Percentiles rank a stretch among this genome's conserved stretches.
phyloP scores from a whole-genome alignment of 92 coral and sea anemone genomes.

The Palythoa grandis region DNA sequence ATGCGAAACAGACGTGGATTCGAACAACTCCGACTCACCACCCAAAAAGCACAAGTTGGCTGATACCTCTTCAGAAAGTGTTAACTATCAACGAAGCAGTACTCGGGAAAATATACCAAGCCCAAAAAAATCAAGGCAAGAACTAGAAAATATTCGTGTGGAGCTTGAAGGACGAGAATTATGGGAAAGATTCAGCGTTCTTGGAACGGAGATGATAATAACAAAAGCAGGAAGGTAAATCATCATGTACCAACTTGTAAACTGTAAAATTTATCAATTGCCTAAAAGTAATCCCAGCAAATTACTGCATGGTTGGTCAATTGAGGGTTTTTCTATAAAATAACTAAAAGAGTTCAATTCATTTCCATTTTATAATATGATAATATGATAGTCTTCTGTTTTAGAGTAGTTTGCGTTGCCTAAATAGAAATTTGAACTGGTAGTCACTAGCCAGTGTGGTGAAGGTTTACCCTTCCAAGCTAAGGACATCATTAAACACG shows the following conservation, averaged over 20 bases:
- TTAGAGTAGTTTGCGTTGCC: neutral
- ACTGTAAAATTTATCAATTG: neutral
- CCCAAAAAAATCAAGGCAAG: constrained; percentile 26
- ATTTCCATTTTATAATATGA: neutral
- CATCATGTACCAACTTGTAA: neutral
- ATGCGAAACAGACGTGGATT: constrained; percentile 19
- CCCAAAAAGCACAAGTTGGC: constrained; percentile 19
- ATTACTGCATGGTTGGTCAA: neutral
- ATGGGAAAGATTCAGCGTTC: constrained; percentile 91
- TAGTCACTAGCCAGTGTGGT: neutral
- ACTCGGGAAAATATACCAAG: constrained; percentile 23
- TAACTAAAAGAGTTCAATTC: neutral
- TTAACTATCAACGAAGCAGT: constrained; percentile 9
- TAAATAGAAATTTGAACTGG: neutral
- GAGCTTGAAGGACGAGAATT: constrained; percentile 88
- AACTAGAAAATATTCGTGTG: constrained; percentile 68
- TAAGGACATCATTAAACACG: too few species aligned
- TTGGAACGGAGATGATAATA: constrained; percentile 98
- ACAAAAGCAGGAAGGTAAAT: constrained; percentile 98
- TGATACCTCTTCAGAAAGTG: neutral
- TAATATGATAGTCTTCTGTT: neutral
- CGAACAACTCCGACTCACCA: constrained; percentile 10
- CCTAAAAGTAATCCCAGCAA: neutral
- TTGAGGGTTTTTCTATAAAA: neutral
- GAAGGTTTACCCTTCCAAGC: neutral